These are phyloP conservation scores for Malacoraja senta DNA, from an alignment of 2,797 vertebrate species.

Conservation along the genomic window DNA sequence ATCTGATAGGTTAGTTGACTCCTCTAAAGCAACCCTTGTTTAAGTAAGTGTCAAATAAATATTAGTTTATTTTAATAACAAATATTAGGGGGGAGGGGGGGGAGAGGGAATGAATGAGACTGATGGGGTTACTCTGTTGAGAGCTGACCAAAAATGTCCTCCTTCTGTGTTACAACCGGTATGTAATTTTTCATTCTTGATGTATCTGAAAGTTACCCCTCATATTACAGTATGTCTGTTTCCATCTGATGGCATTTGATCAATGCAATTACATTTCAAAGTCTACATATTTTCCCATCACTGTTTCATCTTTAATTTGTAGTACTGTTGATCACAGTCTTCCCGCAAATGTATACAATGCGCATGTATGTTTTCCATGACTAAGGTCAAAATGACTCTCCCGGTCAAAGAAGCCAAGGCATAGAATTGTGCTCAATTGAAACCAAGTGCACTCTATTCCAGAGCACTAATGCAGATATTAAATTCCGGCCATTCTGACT, in stretches of 20 bases:
- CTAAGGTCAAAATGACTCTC: conserved; percentile 77
- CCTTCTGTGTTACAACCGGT: conserved; percentile 41
- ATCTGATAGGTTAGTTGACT: no score
- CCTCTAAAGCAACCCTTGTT: no score
- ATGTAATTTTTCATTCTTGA: conserved; percentile 50
- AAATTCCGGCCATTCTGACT: conserved; percentile 67
- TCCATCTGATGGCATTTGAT: background rate
- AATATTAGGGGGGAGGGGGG: no score
- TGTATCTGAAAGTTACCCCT: conserved; percentile 49
- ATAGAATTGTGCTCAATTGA: conserved; percentile 80
- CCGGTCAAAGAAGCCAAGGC: conserved; percentile 70
- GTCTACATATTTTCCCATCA: conserved; percentile 41
- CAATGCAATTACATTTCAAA: background rate
- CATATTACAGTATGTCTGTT: conserved; percentile 24
- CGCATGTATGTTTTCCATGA: conserved; percentile 63
- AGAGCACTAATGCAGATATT: conserved; percentile 64
- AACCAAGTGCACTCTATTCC: conserved; percentile 65
- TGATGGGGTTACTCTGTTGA: no score
- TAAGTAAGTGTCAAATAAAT: no score
- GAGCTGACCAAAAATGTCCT: conserved; percentile 40
- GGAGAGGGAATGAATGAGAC: no score
- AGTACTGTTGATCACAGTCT: conserved; percentile 76
- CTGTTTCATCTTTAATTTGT: conserved; percentile 53
- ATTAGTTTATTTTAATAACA: no score
- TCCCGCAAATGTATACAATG: conserved; percentile 59